phyloP scores from a whole-genome alignment of 2,888 invertebrate species.

The Eurois occulta region DNA sequence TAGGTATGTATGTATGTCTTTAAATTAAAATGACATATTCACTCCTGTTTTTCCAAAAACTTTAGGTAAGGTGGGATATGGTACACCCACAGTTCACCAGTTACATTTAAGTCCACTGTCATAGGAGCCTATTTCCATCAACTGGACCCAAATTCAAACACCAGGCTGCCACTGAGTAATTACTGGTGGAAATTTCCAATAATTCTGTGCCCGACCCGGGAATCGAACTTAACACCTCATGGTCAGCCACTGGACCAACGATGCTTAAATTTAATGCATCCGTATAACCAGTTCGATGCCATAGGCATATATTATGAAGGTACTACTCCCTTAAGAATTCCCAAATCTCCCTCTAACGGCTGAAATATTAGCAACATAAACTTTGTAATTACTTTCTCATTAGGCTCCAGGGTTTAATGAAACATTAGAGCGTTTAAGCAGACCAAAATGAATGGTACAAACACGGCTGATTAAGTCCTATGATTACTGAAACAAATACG shows the following conservation, averaged over 20 bases:
- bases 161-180: neutral
- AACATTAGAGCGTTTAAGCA: neutral
- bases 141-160: neutral
- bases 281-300: neutral
- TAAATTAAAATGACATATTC: neutral
- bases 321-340: neutral
- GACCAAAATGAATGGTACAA: neutral
- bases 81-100: neutral
- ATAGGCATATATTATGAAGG: neutral
- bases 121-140: neutral
- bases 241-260: neutral
- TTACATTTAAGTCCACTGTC: neutral
- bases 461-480: neutral
- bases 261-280: neutral
- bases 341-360: neutral
- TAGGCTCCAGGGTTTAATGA: neutral
- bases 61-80: neutral
- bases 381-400: conserved; percentile 17
- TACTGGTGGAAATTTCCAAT: neutral
- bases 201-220: neutral
- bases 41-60: neutral
- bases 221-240: neutral
- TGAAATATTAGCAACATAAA: neutral
- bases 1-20: neutral
- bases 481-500: neutral